phyloP scores from a whole-genome alignment of 2,797 vertebrate species.

The Silurus lanzhouensis region DNA sequence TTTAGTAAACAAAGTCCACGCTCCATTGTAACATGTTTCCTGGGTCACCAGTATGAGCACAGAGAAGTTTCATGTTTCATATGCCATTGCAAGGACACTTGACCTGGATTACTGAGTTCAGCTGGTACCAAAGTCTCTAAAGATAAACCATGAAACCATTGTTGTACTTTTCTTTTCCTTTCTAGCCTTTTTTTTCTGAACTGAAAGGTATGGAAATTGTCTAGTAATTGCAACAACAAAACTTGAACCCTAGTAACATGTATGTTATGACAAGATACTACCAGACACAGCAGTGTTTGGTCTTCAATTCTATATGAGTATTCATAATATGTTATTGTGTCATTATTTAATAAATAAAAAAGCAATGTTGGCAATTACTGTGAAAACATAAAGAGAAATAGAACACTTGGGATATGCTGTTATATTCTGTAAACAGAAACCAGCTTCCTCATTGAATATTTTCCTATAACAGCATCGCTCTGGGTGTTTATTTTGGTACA shows the following conservation, averaged over 20 bases:
- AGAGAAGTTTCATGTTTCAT: constrained; percentile 24
- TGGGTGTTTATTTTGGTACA: not conserved
- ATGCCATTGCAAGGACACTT: constrained; percentile 27
- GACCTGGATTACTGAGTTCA: constrained; percentile 5
- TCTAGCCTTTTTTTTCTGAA: not conserved
- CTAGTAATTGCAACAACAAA: not conserved
- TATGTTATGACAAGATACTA: not conserved
- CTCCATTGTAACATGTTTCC: constrained; percentile 40
- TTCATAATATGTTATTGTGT: no score
- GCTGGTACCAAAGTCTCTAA: not conserved
- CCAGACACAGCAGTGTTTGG: not conserved
- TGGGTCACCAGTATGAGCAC: constrained; percentile 39
- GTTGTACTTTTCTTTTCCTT: not conserved
- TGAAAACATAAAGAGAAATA: not conserved
- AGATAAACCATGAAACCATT: not conserved
- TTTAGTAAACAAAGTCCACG: constrained; percentile 10
- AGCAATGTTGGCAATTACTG: no score
- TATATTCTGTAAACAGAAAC: not conserved
- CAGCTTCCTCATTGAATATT: not conserved
- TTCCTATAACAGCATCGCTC: not conserved
- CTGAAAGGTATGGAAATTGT: not conserved
- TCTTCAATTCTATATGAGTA: not conserved
- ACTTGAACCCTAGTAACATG: not conserved
- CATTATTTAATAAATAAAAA: no score
- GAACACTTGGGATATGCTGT: not conserved